Evolutionary conservation across 2,113 vertebrate species (phyloP), one percentile per base, ranked within the genome.

Genomic region (Panurus biarmicus): DNA sequence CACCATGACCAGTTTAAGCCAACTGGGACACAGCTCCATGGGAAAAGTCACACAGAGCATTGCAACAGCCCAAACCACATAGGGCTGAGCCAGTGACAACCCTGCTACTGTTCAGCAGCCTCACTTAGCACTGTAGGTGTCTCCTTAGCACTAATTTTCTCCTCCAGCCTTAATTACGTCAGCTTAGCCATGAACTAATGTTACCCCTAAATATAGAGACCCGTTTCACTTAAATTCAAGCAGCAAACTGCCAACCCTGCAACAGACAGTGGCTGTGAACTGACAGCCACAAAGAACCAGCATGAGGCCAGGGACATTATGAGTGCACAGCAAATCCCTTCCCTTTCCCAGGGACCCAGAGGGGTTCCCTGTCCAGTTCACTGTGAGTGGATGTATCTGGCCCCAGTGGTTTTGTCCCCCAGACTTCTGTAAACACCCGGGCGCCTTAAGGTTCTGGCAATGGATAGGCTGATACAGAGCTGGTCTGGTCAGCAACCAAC

Each of bases 401-500:
- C 69, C 47, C 53, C 0, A 4, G 89, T 50, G 56, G 45, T 69
- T 94, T 79, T 42, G 48, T 73, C 44, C 71, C 29, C 20, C 38
- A 29, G 12, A n/a, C 38, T 42, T n/a, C 38, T 77, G 51, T 36
- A 16, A 83, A 62, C 24, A 72, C 88, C 89, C 90, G 80, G 38
- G 29, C 26, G 26, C 45, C 86, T 97, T 97, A 98, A 40, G 70
- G 54, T 36, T 97, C 96, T 75, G 79, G 83, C 91, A 99, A 90
- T 2, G 97, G 95, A 93, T 99, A 99, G 12, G 98, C 85, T 2
- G 98, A 98, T 66, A 99, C 75, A 75, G 77, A 97, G 74, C 93
- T 97, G 74, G 97, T 98, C 92, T 99, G 99, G 96, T 99, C 99
- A 72, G 98, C 98, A n/a, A 99, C 98, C 18, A 99, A 89, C 78